Evolutionary conservation across 2,113 vertebrate species (phyloP), one percentile per base, ranked within the genome.

Genomic region (Dendrocopos noguchii): DNA sequence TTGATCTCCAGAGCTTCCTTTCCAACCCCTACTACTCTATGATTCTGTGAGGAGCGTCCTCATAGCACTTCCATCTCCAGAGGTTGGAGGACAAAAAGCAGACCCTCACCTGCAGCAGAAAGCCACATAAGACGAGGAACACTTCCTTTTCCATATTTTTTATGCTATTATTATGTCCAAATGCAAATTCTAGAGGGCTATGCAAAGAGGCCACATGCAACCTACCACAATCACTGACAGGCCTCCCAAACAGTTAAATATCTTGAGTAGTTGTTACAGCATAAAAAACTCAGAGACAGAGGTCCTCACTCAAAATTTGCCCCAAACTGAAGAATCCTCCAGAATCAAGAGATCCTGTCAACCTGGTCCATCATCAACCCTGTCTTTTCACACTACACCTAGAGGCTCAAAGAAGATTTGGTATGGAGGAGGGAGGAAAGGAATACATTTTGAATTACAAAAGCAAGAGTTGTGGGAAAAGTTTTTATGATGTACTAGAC

Each of bases 231-330:
- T 14, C 47, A 75, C 29, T 4, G 7, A 12, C 10, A 66, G 42
- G 39, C 44, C 64, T 70, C 29, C 66, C 8, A 27, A 67, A 70
- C 52, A 70, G 25, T 55, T 39, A 24, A 66, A 15, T 15, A 7
- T 0, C 7, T 21, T 0, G 1, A 64, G 21, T 82, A 72, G 6
- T 34, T 18, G 27, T 50, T 27, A 44, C 12, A 17, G 10, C 0
- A 0, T 16, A 80, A 31, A 20, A 28, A 3, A 1, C 53, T 29
- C 53, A 27, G 22, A 68, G 29, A 75, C 4, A 2, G 4, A 8
- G 19, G 27, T 17, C 59, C 53, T 63, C 34, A 44, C 16, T 55
- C 67, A 66, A 64, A 73, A 73, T 8, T 9, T 63, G 2, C 7
- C 29, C 39, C 47, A 28, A 71, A 64, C 21, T 18, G 9, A 6